A percentile compares a stretch with the other conserved stretches of the same genome.
phyloP scores from a whole-genome alignment of 2,797 vertebrate species.

The Thamnophis elegans region DNA sequence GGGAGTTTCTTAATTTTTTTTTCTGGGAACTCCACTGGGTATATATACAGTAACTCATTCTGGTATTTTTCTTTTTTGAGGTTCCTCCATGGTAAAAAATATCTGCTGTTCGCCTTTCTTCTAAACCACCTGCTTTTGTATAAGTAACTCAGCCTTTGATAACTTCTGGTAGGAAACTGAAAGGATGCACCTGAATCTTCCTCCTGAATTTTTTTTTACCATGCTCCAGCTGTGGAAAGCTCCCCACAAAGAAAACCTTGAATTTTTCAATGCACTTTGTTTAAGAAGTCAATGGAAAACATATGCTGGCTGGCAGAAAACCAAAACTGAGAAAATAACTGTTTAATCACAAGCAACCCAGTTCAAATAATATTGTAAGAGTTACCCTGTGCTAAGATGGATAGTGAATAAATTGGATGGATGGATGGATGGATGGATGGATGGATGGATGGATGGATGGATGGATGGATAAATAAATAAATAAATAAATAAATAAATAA shows the following conservation, averaged over 20 bases:
- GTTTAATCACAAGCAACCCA: background rate
- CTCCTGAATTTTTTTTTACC: slow-evolving; percentile 29
- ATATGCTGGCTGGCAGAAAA: slow-evolving; percentile 42
- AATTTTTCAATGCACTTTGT: slow-evolving; percentile 52
- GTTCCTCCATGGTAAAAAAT: slow-evolving; percentile 13
- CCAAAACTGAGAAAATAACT: slow-evolving; percentile 36
- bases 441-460: too few species aligned
- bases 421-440: too few species aligned
- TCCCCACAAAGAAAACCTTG: slow-evolving; percentile 56
- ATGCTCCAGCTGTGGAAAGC: slow-evolving; percentile 46
- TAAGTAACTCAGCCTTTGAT: background rate
- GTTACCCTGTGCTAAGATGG: background rate
- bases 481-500: too few species aligned
- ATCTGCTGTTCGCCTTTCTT: slow-evolving; percentile 36
- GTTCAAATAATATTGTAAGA: background rate
- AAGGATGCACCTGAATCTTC: slow-evolving; percentile 58
- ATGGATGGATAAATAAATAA: too few species aligned
- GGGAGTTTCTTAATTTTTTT: background rate
- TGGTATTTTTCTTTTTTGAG: background rate
- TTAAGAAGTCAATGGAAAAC: slow-evolving; percentile 62
- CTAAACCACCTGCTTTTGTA: background rate
- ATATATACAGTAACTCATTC: background rate
- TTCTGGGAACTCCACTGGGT: background rate
- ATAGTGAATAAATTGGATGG: background rate
- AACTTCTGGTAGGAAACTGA: slow-evolving; percentile 18